A percentile compares a stretch with the other conserved stretches of the same genome.
Conservation (phyloP, 1,140 invertebrate genomes). For the Diuraphis noxia region DNA sequence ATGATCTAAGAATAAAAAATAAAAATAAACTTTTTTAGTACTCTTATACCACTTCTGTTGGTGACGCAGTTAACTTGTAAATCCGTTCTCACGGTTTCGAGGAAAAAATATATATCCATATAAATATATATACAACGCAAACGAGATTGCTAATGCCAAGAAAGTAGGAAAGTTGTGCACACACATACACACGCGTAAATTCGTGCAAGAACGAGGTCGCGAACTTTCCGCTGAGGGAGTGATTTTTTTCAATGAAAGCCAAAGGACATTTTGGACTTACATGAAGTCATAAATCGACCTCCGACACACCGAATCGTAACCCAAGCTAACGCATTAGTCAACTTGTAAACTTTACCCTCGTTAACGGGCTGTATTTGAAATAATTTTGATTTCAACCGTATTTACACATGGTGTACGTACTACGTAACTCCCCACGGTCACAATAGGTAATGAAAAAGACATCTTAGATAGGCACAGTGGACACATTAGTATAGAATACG, state of each 20-base stretch:
- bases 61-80: slow-evolving; percentile 41
- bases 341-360: slow-evolving; percentile 49
- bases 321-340: slow-evolving; percentile 27
- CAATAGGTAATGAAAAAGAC: not conserved
- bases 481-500: not conserved
- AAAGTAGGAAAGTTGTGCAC: not conserved
- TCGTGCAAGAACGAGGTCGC: not conserved
- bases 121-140: not conserved
- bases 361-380: slow-evolving; percentile 14
- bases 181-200: slow-evolving; percentile 6
- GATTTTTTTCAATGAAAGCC: slow-evolving; percentile 12
- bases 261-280: slow-evolving; percentile 25
- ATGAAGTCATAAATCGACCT: slow-evolving; percentile 41
- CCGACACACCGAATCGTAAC: not conserved
- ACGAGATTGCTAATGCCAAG: slow-evolving; percentile 22
- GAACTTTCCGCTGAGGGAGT: not conserved
- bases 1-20: not conserved
- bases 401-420: not conserved
- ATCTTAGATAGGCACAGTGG: not conserved
- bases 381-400: not conserved
- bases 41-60: slow-evolving; percentile 24
- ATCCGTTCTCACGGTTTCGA: slow-evolving; percentile 7
- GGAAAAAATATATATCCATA: not conserved
- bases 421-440: not conserved
- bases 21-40: slow-evolving; percentile 20